Percentiles rank a stretch among this genome's conserved stretches.
Conservation (phyloP, 1,140 invertebrate species). For the Pantala flavescens region DNA sequence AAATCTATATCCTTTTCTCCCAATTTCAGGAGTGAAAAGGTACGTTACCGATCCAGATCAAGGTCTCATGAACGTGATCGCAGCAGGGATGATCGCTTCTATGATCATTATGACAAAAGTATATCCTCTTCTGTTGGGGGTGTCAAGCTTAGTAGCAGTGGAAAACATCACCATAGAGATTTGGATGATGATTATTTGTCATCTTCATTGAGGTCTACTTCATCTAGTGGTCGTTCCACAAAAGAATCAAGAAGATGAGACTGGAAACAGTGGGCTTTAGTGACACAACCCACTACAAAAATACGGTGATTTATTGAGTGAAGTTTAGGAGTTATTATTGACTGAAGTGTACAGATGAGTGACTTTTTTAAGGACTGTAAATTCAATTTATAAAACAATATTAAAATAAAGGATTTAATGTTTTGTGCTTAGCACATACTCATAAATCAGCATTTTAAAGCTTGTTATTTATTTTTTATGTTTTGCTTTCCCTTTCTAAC, state of each 20-base stretch:
- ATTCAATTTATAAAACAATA: neutral
- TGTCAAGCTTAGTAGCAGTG: neutral
- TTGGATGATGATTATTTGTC: neutral
- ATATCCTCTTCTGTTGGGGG: neutral
- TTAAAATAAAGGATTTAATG: neutral
- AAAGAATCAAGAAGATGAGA: conserved; percentile 10
- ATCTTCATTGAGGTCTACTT: neutral
- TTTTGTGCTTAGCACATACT: neutral
- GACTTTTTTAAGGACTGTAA: conserved; percentile 3
- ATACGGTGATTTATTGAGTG: neutral
- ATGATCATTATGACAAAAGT: neutral
- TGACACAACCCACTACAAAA: neutral
- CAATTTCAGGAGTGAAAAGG: neutral
- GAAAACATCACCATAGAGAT: neutral
- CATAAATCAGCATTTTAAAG: too few species aligned
- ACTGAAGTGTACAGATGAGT: neutral
- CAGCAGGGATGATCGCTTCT: neutral
- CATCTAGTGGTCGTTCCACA: neutral
- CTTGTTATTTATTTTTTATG: too few species aligned
- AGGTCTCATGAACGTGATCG: neutral
- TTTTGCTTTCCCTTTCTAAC: too few species aligned
- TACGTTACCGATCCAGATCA: neutral
- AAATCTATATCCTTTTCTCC: too few species aligned
- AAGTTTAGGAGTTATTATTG: neutral
- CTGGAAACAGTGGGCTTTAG: neutral